Conservation (phyloP, 2,113 vertebrate genomes). For the Pteropus alecto region DNA sequence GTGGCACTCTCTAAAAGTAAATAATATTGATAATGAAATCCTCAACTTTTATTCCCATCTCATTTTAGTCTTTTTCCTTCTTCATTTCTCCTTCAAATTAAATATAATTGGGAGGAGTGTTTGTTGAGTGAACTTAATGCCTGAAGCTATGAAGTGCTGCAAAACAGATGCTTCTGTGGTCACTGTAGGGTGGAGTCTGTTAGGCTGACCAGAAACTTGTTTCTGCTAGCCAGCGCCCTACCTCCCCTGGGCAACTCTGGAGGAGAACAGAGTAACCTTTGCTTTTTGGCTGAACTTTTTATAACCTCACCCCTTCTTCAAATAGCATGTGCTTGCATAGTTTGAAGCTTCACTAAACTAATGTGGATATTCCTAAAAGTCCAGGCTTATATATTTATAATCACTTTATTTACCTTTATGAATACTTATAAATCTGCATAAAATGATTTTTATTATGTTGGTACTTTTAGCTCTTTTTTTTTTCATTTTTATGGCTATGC, state of each 20-base stretch:
- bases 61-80: background rate
- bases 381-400: background rate
- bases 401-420: background rate
- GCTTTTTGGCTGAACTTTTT: slow-evolving; percentile 49
- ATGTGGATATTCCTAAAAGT: background rate
- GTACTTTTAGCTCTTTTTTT: background rate
- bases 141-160: background rate
- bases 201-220: background rate
- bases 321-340: background rate
- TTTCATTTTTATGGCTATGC: background rate
- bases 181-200: slow-evolving; percentile 43
- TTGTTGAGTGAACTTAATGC: background rate
- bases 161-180: background rate
- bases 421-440: background rate
- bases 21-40: background rate
- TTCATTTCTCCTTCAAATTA: background rate
- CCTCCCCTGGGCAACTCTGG: slow-evolving; percentile 29
- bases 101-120: background rate
- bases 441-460: background rate
- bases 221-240: background rate
- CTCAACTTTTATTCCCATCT: background rate
- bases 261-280: slow-evolving; percentile 26
- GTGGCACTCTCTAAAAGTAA: background rate
- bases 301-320: background rate
- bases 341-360: background rate